A percentile compares a stretch with the other conserved stretches of the same genome.
Conservation (phyloP, 2,113 vertebrate genomes). For the Hippocampus comes region DNA sequence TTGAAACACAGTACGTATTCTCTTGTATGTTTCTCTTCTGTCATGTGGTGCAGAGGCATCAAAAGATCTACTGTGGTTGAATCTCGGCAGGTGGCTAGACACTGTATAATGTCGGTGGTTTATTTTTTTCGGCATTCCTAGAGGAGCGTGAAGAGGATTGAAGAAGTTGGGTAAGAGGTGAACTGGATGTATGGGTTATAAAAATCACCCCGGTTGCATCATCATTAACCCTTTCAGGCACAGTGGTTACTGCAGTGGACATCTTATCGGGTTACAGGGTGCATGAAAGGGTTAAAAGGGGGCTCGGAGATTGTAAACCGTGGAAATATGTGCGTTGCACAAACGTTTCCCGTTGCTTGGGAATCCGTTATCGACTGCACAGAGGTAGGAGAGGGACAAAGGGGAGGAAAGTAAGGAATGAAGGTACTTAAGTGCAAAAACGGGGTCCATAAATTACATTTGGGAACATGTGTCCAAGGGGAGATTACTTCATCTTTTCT, state of each 20-base stretch:
- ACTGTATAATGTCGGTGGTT: neutral
- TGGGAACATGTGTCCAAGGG: constrained; percentile 12
- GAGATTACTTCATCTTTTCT: constrained; percentile 32
- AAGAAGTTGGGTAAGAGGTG: neutral
- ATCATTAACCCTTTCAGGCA: too few species aligned
- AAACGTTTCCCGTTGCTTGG: neutral
- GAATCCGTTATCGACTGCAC: neutral
- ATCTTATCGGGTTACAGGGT: too few species aligned
- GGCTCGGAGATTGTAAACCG: too few species aligned
- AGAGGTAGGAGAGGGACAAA: constrained; percentile 3
- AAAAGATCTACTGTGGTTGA: constrained; percentile 13
- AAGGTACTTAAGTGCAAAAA: constrained; percentile 15
- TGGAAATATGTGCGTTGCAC: neutral
- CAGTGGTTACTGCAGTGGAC: too few species aligned
- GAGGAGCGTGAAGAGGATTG: neutral
- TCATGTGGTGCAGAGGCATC: neutral
- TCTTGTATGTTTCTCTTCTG: neutral
- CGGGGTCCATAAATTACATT: constrained; percentile 25
- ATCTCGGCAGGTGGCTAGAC: neutral
- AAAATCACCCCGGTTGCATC: neutral
- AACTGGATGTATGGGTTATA: constrained; percentile 6
- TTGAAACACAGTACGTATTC: neutral
- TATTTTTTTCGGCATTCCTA: neutral
- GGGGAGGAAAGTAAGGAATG: neutral
- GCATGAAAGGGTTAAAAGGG: neutral